Percentiles rank a stretch among this genome's conserved stretches.
These are phyloP conservation scores for Caretta caretta DNA, from an alignment of 2,113 vertebrate genomes.

Conservation along the genomic window DNA sequence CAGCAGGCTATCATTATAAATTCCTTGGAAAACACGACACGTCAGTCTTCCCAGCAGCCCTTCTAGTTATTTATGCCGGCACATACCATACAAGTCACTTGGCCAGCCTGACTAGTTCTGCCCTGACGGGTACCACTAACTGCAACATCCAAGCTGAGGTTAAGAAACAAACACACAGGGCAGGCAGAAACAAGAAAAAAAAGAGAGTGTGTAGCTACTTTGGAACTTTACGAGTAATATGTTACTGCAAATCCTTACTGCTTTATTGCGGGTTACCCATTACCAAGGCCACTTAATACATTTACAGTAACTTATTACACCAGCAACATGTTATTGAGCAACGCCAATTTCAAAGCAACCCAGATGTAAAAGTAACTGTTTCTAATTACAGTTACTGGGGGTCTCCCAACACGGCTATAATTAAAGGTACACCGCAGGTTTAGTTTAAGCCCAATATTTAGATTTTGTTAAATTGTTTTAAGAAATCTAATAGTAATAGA, in stretches of 20 bases:
- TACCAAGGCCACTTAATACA: neutral
- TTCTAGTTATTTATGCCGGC: accelerated
- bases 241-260: neutral
- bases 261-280: neutral
- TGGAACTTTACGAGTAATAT: neutral
- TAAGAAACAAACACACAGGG: neutral
- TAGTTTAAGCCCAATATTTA: neutral
- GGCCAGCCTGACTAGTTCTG: neutral
- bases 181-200: neutral
- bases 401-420: neutral
- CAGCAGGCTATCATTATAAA: accelerated
- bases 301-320: neutral
- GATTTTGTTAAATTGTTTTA: neutral
- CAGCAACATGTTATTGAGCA: neutral
- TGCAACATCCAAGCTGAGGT: neutral
- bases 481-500: neutral
- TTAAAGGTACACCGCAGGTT: neutral
- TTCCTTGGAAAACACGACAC: neutral
- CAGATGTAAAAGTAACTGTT: neutral
- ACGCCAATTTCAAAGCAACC: neutral
- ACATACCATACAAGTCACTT: neutral
- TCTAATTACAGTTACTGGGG: neutral
- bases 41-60: neutral
- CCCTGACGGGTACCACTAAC: neutral
- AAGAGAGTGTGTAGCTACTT: neutral